Conservation (phyloP, 2,888 invertebrate species). For the Priocnemis perturbator region DNA sequence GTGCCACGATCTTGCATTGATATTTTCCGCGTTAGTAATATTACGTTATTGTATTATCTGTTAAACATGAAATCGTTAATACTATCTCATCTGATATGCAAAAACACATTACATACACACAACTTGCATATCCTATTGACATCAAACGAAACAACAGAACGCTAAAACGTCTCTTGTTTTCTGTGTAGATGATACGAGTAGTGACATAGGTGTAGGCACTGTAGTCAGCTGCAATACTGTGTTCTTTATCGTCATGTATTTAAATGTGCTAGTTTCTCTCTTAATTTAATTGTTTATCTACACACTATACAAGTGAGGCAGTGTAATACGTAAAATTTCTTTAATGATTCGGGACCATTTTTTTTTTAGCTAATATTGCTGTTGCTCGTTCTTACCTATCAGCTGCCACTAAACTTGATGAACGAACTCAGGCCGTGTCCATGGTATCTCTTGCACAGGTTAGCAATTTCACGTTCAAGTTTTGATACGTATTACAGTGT, state of each 20-base stretch:
- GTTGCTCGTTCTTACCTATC: constrained; percentile 90
- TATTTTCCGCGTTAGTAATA: no score
- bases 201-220: neutral
- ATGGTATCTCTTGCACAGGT: constrained; percentile 88
- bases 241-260: neutral
- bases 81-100: no score
- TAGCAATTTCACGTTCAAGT: constrained; percentile 16
- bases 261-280: constrained; percentile 23
- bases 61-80: no score
- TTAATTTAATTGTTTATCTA: neutral
- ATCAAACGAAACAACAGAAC: no score
- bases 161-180: no score
- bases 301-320: no score
- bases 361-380: constrained; percentile 84
- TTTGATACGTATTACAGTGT: neutral
- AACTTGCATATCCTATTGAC: no score
- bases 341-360: neutral
- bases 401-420: constrained; percentile 86
- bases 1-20: no score
- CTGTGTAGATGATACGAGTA: neutral
- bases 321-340: no score
- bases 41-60: no score
- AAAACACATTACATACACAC: no score
- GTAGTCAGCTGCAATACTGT: constrained; percentile 7
- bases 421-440: constrained; percentile 89